Conservation (phyloP, 2,888 invertebrate genomes). For the Latrodectus hesperus region DNA sequence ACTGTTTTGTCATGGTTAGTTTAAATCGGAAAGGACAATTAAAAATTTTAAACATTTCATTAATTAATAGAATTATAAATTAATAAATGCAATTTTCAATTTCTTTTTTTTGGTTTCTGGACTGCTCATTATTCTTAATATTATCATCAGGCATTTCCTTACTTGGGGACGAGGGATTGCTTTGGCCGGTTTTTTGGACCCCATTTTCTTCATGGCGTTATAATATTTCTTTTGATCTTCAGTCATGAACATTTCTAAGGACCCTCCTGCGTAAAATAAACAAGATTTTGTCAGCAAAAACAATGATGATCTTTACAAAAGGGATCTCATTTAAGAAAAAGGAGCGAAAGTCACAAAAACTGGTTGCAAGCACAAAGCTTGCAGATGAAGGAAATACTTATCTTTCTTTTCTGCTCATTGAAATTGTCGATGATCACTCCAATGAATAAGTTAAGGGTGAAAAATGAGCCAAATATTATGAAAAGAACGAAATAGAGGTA, state of each 20-base stretch:
- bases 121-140: not conserved
- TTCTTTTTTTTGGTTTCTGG: too few species aligned
- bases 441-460: conserved; percentile 99
- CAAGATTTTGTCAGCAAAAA: not conserved
- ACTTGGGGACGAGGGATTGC: conserved; percentile 98
- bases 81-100: too few species aligned
- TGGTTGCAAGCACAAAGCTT: not conserved
- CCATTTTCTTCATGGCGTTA: conserved; percentile 99
- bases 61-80: too few species aligned
- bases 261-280: conserved; percentile 85
- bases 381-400: conserved; percentile 47
- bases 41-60: too few species aligned
- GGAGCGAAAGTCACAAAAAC: not conserved
- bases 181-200: conserved; percentile 97
- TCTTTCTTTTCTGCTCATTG: conserved; percentile 98
- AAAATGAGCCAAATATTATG: conserved; percentile 99
- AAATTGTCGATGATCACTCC: conserved; percentile 99
- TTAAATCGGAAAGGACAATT: too few species aligned
- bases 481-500: conserved; percentile 99
- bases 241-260: conserved; percentile 99
- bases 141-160: conserved; percentile 74
- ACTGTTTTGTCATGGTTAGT: too few species aligned
- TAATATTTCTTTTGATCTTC: conserved; percentile 99
- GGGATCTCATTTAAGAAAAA: not conserved
- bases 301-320: not conserved